Evolutionary conservation across 35 echinoderm and acorn worm genomes (phyloP).

Genomic region (Heliocidaris erythrogramma): DNA sequence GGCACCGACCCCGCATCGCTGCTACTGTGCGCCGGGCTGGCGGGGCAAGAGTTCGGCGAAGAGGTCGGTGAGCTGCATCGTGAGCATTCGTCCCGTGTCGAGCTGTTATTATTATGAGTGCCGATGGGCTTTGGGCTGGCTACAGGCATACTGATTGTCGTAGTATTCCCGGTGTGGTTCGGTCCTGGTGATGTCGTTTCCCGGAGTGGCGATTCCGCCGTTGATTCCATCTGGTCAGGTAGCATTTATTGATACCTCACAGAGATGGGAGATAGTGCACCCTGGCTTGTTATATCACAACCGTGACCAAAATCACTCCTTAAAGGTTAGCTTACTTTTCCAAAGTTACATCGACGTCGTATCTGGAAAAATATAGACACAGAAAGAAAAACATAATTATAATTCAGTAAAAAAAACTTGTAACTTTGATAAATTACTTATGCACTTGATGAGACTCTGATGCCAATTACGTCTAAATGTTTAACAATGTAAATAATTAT

Average conservation of each 20-base stretch:
- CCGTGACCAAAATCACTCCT: background rate
- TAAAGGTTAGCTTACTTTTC: background rate
- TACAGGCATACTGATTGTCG: background rate
- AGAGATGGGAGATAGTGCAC: background rate
- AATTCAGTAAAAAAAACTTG: too few species aligned
- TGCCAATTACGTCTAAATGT: too few species aligned
- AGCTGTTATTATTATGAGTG: background rate
- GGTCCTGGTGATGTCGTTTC: slow-evolving; percentile 7
- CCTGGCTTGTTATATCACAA: background rate
- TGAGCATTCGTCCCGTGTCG: background rate
- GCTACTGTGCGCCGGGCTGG: slow-evolving; percentile 36
- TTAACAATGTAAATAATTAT: too few species aligned
- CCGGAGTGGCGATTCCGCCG: slow-evolving; percentile 41
- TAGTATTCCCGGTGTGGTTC: background rate
- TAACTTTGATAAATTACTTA: too few species aligned
- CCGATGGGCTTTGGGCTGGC: background rate
- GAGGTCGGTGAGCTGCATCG: slow-evolving; percentile 25
- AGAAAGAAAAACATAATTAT: background rate
- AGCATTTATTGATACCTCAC: slow-evolving; percentile 28
- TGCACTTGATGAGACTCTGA: too few species aligned
- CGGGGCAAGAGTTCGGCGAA: slow-evolving; percentile 41
- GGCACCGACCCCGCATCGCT: slow-evolving; percentile 1
- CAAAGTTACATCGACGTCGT: background rate
- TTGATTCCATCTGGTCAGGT: slow-evolving; percentile 38
- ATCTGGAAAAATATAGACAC: background rate